A percentile compares a stretch with the other conserved stretches of the same genome.
Evolutionary conservation across 2,888 invertebrate genomes (phyloP).

Genomic region (Yponomeuta sedellus): DNA sequence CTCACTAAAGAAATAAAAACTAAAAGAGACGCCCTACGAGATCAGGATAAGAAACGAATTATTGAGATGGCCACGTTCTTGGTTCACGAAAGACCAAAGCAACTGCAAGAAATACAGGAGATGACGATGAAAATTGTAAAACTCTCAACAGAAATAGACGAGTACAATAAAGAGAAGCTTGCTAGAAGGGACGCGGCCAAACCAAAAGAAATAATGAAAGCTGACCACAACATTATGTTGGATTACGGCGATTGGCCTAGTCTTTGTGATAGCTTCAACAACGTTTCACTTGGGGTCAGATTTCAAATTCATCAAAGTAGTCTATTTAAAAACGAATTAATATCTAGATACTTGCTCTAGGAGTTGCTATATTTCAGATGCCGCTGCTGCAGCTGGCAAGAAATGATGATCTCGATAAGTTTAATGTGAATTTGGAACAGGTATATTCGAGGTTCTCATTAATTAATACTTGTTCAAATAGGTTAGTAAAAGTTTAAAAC

Average conservation of each 20-base stretch:
- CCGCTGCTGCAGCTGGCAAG: conserved; percentile 45
- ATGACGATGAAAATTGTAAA: conserved; percentile 25
- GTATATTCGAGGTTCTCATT: conserved; percentile 29
- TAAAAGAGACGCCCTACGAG: conserved; percentile 31
- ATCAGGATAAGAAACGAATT: conserved; percentile 37
- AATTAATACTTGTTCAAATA: too few species aligned
- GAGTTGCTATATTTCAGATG: conserved; percentile 38
- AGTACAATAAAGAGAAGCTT: conserved; percentile 20
- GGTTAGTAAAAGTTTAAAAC: too few species aligned
- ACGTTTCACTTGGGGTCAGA: conserved; percentile 5
- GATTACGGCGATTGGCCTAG: conserved; percentile 28
- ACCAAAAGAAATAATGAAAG: conserved; percentile 8
- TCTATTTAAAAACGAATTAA: neutral
- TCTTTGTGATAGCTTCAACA: conserved; percentile 11
- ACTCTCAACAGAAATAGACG: conserved; percentile 27
- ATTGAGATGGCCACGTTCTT: conserved; percentile 50
- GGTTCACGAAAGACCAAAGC: conserved; percentile 38
- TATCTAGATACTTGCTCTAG: too few species aligned
- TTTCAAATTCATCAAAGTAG: neutral
- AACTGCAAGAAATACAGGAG: conserved; percentile 32
- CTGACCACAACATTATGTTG: conserved; percentile 17
- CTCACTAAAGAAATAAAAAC: conserved; percentile 34
- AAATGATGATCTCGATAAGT: conserved; percentile 46
- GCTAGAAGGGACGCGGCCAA: neutral
- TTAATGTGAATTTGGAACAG: conserved; percentile 46